Percentiles rank a stretch among this genome's conserved stretches.
phyloP scores from a whole-genome alignment of 2,113 vertebrate species.

The Zosterops hypoxanthus region DNA sequence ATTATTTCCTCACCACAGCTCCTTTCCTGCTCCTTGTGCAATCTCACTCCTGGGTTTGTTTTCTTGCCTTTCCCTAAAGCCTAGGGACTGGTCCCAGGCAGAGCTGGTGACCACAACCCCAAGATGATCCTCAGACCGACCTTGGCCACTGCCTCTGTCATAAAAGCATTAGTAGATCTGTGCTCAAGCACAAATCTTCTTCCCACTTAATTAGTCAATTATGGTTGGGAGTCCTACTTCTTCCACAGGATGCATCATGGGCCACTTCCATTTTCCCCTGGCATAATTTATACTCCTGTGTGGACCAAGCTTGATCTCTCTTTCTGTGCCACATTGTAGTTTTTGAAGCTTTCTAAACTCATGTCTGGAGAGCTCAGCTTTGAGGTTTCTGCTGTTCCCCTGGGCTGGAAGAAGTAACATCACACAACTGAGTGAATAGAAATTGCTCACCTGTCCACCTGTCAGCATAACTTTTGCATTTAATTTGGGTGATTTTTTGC shows the following conservation, averaged over 20 bases:
- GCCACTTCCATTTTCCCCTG: not conserved
- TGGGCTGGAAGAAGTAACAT: not conserved
- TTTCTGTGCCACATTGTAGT: not conserved
- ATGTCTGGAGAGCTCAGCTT: not conserved
- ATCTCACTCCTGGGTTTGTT: not conserved
- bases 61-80: not conserved
- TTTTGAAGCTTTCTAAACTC: not conserved
- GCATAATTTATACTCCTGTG: not conserved
- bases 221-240: not conserved
- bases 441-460: not conserved
- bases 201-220: not conserved
- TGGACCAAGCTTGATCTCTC: not conserved
- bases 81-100: not conserved
- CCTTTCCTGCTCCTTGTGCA: conserved; percentile 7
- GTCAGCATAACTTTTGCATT: not conserved
- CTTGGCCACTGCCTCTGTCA: not conserved
- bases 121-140: not conserved
- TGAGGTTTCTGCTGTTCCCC: not conserved
- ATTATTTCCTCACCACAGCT: conserved; percentile 27
- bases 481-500: not conserved
- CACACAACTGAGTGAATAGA: rapidly evolving
- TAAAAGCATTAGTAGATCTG: not conserved
- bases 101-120: not conserved
- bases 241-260: not conserved
- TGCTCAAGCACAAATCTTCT: not conserved